Base-by-base conservation (phyloP, 2,888 invertebrate species). In the Argynnis bischoffii region DNA sequence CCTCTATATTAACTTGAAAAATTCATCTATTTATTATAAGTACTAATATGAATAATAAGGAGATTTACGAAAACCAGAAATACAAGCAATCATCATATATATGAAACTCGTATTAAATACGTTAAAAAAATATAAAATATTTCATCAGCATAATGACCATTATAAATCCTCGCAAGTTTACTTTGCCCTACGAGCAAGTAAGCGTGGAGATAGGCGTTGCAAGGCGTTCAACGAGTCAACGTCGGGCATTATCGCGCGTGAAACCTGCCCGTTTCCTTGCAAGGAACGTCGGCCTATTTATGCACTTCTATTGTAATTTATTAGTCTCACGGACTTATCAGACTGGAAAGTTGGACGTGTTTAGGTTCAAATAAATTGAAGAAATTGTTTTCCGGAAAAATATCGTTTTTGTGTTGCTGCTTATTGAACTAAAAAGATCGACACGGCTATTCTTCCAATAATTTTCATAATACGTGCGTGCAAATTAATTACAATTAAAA, bases 281-380 rank as follows among this genome's bases (percentile, higher is more conserved):
- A 50, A 56, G 66, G 69, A 66, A 63, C 66, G 69, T 55, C 63
- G 69, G 51, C 66, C 69, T 69, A 64, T 67, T 67, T 70, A 63
- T 67, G 56, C 47, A 48, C 55, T 50, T 66, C 57, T 48, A 54
- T 47, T 21, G 63, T 64, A 59, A 67, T 67, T 67, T 67, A 67
- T 67, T 59, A 53, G 56, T 21, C 57, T 26, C 56, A 41, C 66
- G 13, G 54, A 55, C 35, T 55, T 66, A 55, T 66, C 60, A 21
- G 48, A 31, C 54, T n/a, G 60, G 54, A 47, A 47, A 53, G 26
- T 35, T 55, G 14, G 18, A 48, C 63, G 41, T 51, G 46, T 63
- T 21, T 41, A 61, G 16, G 35, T 46, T 41, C 5, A 18, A 63
- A 63, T 4, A 14, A 2, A 51, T 41, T 18, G 4, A 16, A 35